These are phyloP conservation scores for Dendrolimus pini DNA, from an alignment of 2,888 invertebrate genomes.

Conservation along the genomic window DNA sequence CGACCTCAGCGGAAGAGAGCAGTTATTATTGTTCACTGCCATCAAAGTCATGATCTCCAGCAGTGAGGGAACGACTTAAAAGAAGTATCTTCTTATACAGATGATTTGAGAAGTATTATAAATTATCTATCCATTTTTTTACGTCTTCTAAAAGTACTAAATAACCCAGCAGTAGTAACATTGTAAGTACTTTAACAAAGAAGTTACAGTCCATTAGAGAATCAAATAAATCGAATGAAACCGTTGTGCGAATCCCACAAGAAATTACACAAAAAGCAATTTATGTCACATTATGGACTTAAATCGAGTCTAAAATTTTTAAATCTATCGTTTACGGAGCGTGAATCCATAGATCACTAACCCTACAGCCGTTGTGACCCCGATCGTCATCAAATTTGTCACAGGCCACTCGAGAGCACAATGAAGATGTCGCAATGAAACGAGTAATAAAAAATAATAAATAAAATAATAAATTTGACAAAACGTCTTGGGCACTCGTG, in stretches of 20 bases:
- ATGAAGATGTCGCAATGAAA: conserved; percentile 57
- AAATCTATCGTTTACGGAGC: conserved; percentile 63
- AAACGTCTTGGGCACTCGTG: conserved; percentile 75
- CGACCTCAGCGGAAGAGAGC: too few relatives aligned
- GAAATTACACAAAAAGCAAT: conserved; percentile 51
- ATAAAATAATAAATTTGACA: conserved; percentile 77
- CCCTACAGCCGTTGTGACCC: conserved; percentile 57
- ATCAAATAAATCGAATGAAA: conserved; percentile 35
- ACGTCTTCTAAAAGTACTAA: too few relatives aligned
- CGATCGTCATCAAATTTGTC: conserved; percentile 74
- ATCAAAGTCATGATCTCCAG: too few relatives aligned
- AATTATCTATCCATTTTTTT: too few relatives aligned
- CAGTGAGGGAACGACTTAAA: too few relatives aligned
- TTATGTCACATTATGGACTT: conserved; percentile 58
- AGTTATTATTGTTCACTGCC: too few relatives aligned
- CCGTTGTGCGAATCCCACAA: conserved; percentile 45
- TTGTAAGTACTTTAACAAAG: conserved; percentile 22
- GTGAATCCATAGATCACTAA: conserved; percentile 61
- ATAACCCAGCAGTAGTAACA: too few relatives aligned
- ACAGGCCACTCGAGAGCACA: conserved; percentile 70
- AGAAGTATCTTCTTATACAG: too few relatives aligned
- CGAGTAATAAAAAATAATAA: conserved; percentile 69
- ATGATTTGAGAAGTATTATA: too few relatives aligned
- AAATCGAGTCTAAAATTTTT: conserved; percentile 67
- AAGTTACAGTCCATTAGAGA: conserved; percentile 48